Conservation (phyloP, 2,113 vertebrate genomes). For the Ptyas mucosa region DNA sequence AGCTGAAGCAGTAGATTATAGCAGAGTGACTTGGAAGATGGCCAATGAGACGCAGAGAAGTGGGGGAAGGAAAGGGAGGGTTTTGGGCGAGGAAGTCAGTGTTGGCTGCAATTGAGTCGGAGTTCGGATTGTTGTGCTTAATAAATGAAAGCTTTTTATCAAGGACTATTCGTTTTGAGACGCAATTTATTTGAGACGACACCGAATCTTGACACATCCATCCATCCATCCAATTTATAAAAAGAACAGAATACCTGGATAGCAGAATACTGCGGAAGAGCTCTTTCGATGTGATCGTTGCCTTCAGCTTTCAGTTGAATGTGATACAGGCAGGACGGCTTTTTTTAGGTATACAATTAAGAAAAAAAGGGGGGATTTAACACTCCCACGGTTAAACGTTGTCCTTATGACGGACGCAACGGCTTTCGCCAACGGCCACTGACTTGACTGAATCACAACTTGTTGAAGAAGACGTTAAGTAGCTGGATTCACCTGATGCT, state of each 20-base stretch:
- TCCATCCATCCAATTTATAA: background rate
- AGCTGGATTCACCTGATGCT: background rate
- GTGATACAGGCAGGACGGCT: constrained; percentile 90
- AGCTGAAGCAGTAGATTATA: too few relatives aligned
- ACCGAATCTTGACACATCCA: too few relatives aligned
- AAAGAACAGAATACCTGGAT: constrained; percentile 75
- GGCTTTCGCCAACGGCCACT: background rate
- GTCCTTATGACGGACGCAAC: background rate
- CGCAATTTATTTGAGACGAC: too few relatives aligned
- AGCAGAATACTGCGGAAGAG: constrained; percentile 85
- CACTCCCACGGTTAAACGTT: background rate
- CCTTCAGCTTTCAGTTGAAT: constrained; percentile 92
- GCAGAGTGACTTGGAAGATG: too few relatives aligned
- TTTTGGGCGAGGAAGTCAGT: too few relatives aligned
- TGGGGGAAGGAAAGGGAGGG: too few relatives aligned
- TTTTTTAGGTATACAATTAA: constrained; percentile 50
- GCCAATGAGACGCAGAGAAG: too few relatives aligned
- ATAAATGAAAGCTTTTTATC: too few relatives aligned
- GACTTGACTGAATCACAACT: background rate
- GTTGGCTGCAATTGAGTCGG: too few relatives aligned
- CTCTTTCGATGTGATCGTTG: constrained; percentile 94
- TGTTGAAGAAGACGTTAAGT: background rate
- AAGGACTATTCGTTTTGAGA: too few relatives aligned
- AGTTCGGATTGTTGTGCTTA: too few relatives aligned
- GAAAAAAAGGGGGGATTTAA: background rate